These are phyloP conservation scores for Malurus leucopterus DNA, from an alignment of 2,797 vertebrate genomes.

Conservation along the genomic window DNA sequence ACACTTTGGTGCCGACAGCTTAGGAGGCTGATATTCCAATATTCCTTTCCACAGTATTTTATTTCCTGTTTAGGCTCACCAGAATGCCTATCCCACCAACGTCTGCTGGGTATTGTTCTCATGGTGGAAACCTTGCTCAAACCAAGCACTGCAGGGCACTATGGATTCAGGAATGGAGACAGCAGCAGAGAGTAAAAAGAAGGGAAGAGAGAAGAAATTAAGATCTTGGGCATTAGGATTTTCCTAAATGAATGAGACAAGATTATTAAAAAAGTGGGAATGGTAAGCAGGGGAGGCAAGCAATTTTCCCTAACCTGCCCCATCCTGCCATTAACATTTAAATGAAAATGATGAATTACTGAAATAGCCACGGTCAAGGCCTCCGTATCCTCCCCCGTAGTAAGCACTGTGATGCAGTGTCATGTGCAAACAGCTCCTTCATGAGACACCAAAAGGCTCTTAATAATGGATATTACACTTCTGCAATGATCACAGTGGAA, in stretches of 20 bases:
- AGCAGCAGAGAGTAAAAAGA: neutral
- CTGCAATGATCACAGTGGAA: slow-evolving; percentile 62
- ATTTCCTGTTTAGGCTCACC: neutral
- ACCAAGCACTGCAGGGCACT: neutral
- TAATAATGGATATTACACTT: slow-evolving; percentile 72
- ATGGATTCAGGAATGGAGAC: neutral
- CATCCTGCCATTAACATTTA: slow-evolving; percentile 43
- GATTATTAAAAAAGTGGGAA: neutral
- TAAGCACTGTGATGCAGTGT: slow-evolving; percentile 32
- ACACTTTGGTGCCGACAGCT: neutral
- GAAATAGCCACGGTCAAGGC: slow-evolving; percentile 10
- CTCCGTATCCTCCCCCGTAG: neutral
- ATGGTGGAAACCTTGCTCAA: neutral
- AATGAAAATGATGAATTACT: slow-evolving; percentile 44
- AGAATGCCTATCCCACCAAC: neutral
- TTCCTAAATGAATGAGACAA: slow-evolving; percentile 19
- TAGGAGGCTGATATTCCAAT: neutral
- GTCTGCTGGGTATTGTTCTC: neutral
- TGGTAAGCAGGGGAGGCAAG: neutral
- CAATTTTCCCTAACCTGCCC: neutral
- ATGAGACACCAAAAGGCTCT: slow-evolving; percentile 56
- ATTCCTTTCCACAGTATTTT: neutral
- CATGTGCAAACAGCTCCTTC: slow-evolving; percentile 53
- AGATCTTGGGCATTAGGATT: neutral
- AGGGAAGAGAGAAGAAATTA: neutral